phyloP scores from a whole-genome alignment of 1,140 invertebrate species.

The Tetramorium simillimum region DNA sequence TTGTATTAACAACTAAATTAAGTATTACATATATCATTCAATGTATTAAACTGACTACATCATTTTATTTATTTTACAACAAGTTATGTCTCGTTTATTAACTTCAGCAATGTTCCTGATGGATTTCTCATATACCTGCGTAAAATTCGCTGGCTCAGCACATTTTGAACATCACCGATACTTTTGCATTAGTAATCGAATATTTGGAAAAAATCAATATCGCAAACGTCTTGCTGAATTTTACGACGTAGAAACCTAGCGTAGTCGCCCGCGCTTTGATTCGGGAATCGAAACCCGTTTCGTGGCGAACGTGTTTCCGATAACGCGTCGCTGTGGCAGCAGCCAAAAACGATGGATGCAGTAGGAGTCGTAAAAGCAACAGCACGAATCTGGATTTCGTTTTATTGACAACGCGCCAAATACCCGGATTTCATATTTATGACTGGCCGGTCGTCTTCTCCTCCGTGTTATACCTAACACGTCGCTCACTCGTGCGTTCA shows the following conservation, averaged over 20 bases:
- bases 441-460: constrained; percentile 38
- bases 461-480: constrained; percentile 32
- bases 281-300: constrained; percentile 6
- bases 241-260: neutral
- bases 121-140: neutral
- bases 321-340: constrained; percentile 20
- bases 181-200: neutral
- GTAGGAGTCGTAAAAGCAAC: constrained; percentile 58
- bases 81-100: neutral
- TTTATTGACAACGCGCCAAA: constrained; percentile 69
- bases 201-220: constrained; percentile 29
- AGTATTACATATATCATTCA: neutral
- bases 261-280: neutral
- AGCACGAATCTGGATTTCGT: constrained; percentile 46
- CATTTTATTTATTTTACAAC: neutral
- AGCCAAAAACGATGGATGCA: constrained; percentile 46
- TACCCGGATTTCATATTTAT: constrained; percentile 68
- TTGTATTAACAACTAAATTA: neutral
- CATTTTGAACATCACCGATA: neutral
- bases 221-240: constrained; percentile 3
- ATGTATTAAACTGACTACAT: too few species aligned
- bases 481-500: constrained; percentile 44
- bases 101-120: neutral
- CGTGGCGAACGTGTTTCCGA: constrained; percentile 35
- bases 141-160: neutral